Conservation (phyloP, 2,888 invertebrate species). For the Trimorus sp. region DNA sequence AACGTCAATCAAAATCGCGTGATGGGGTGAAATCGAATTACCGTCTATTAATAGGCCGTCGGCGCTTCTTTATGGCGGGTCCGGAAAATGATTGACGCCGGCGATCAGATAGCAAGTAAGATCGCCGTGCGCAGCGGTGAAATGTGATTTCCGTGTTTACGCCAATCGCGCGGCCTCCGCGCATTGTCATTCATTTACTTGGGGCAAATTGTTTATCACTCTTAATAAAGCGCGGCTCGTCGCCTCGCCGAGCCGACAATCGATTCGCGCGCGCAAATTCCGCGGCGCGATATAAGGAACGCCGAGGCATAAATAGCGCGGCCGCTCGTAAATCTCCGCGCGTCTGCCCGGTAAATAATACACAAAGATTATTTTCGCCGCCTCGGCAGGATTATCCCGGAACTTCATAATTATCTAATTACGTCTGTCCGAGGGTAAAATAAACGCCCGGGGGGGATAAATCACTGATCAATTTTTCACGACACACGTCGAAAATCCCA, state of each 20-base stretch:
- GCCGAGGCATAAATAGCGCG: slow-evolving; percentile 29
- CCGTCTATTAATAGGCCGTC: slow-evolving; percentile 52
- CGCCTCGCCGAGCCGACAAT: slow-evolving; percentile 9
- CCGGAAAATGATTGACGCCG: slow-evolving; percentile 62
- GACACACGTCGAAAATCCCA: slow-evolving; percentile 56
- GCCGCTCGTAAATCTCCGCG: slow-evolving; percentile 37
- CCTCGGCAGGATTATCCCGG: slow-evolving; percentile 52
- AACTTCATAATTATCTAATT: slow-evolving; percentile 68
- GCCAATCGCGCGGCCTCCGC: slow-evolving; percentile 42
- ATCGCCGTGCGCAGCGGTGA: slow-evolving; percentile 22
- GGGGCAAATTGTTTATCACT: slow-evolving; percentile 21
- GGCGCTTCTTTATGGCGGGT: slow-evolving; percentile 39
- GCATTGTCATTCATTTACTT: slow-evolving; percentile 30
- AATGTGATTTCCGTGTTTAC: slow-evolving; percentile 60
- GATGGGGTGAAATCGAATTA: slow-evolving; percentile 56
- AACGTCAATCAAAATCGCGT: slow-evolving; percentile 51
- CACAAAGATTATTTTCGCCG: slow-evolving; percentile 61
- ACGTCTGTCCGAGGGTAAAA: slow-evolving; percentile 65
- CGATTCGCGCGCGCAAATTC: slow-evolving; percentile 9
- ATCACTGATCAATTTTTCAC: slow-evolving; percentile 62
- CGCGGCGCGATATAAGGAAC: slow-evolving; percentile 8
- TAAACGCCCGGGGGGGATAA: slow-evolving; percentile 61
- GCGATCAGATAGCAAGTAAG: slow-evolving; percentile 53
- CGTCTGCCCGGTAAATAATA: slow-evolving; percentile 60
- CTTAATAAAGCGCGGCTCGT: slow-evolving; percentile 6